These are phyloP conservation scores for Clarias gariepinus DNA, from an alignment of 2,113 vertebrate genomes.

Conservation along the genomic window DNA sequence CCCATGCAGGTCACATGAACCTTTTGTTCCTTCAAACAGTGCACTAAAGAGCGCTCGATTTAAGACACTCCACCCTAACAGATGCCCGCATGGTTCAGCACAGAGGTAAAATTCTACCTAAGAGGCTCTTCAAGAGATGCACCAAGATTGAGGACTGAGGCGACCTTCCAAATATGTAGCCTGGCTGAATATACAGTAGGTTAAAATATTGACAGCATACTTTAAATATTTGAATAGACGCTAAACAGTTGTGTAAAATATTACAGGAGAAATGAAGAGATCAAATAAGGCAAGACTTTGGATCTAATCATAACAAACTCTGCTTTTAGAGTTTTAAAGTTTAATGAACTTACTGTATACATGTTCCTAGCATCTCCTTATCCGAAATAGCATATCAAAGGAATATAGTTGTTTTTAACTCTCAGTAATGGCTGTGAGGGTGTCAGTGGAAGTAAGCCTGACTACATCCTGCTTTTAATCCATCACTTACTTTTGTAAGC, in stretches of 20 bases:
- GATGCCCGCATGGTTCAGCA: slow-evolving; percentile 19
- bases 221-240: slow-evolving; percentile 15
- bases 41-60: slow-evolving; percentile 9
- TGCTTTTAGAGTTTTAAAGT: not conserved
- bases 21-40: not conserved
- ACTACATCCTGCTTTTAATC: slow-evolving; percentile 33
- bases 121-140: slow-evolving; percentile 28
- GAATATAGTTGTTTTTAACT: not conserved
- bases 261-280: not conserved
- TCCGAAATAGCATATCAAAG: not conserved
- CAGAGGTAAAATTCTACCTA: slow-evolving; percentile 10
- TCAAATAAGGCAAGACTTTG: not conserved
- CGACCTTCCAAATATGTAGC: slow-evolving; percentile 12
- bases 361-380: not conserved
- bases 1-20: slow-evolving; percentile 15
- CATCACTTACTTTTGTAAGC: slow-evolving; percentile 32
- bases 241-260: slow-evolving; percentile 5
- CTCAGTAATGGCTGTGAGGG: slow-evolving; percentile 1
- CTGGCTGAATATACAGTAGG: not conserved
- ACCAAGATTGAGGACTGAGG: slow-evolving; percentile 1
- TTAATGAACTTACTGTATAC: not conserved
- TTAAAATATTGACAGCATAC: slow-evolving; percentile 14
- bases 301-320: not conserved
- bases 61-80: slow-evolving; percentile 26
- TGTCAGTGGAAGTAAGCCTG: slow-evolving; percentile 28